Conservation (phyloP, 2,113 vertebrate species). For the Centropus bengalensis region DNA sequence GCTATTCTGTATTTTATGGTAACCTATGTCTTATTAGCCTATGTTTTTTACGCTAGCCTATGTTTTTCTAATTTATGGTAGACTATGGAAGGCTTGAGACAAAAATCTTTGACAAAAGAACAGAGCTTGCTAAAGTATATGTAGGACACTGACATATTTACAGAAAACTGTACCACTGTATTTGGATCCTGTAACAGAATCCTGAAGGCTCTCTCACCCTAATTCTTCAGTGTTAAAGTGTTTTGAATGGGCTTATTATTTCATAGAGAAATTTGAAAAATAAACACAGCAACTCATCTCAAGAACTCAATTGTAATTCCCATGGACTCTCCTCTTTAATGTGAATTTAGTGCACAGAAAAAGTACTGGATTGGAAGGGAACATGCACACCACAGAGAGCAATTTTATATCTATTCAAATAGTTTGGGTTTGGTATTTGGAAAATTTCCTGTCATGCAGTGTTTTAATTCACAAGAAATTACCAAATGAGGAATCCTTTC, state of each 20-base stretch:
- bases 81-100: not conserved
- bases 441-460: not conserved
- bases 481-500: slow-evolving; percentile 12
- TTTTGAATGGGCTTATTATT: not conserved
- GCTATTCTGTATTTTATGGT: not conserved
- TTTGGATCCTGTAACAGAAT: not conserved
- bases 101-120: not conserved
- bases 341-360: not conserved
- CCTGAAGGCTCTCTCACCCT: not conserved
- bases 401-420: not conserved
- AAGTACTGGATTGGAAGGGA: not conserved
- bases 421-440: not conserved
- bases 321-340: not conserved
- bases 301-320: not conserved
- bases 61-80: not conserved
- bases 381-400: not conserved
- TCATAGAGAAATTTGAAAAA: not conserved
- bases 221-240: not conserved
- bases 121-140: not conserved
- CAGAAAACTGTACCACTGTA: not conserved
- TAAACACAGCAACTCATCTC: not conserved
- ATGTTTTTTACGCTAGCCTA: not conserved
- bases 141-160: not conserved
- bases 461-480: slow-evolving; percentile 39
- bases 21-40: not conserved